Base-by-base conservation (phyloP, 1,140 invertebrate species). In the Subanguina moxae region DNA sequence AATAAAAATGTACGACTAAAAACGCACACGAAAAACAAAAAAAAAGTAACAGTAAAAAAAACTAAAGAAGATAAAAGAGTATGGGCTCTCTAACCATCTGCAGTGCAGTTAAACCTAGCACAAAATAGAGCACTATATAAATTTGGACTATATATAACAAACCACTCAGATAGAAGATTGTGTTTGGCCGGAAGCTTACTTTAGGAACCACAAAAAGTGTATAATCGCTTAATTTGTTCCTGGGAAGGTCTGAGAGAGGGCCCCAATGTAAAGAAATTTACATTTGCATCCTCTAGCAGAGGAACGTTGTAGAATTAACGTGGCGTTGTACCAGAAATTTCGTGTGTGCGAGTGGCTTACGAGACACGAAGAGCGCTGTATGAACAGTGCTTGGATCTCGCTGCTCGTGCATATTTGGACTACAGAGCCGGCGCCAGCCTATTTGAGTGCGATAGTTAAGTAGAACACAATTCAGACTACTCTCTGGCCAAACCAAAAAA, bases 161-260 rank as follows among this genome's bases (percentile, higher is more conserved):
- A n/a, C 32, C 3, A 38, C 11, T 38, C 32, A 38, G 3, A 38
- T 11, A 38, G 3, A 38, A 5, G 11, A 38, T 38, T 38, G 32
- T 38, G 58, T 61, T 61, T 61, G 58, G 58, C 21, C 3, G 58
- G 19, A 65, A 42, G 23, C 0, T 19, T 9, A 13, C 11, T 67
- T 48, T 17, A 70, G 13, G 17, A 66, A 70, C 56, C 64, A 59
- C 23, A 42, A 70, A 28, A 69, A 32, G 23, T 1, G 19, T 17
- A 38, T 38, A 28, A 42, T 64, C 27, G 63, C 65, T 30, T 67
- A 1, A 27, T 15, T 21, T 30, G 42, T 67, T 67, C 65, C 65
- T 67, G 65, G 65, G 65, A 67, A 67, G 65, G 65, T 67, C 65
- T 67, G 65, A 67, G 65, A 67, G 45, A 66, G 17, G 65, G 65